Percentiles rank a stretch among this genome's conserved stretches.
Conservation (phyloP, 2,888 invertebrate species). For the Sarcophaga rosellei region DNA sequence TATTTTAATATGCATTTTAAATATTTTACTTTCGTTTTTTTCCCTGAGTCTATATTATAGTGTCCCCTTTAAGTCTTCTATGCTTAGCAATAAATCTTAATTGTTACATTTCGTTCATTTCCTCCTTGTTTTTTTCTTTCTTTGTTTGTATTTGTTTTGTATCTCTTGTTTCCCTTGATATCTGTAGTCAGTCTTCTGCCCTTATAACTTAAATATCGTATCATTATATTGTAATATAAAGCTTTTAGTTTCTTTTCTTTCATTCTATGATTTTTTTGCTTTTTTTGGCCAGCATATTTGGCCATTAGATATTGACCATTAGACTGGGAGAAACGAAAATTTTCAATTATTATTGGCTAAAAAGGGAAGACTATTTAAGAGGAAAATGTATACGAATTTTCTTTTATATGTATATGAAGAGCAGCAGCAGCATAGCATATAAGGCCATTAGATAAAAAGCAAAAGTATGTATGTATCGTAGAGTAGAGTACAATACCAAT, state of each 20-base stretch:
- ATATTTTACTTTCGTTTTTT: too few species aligned
- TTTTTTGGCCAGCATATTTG: constrained; percentile 8
- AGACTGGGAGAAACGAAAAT: constrained; percentile 36
- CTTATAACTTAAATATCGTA: constrained; percentile 65
- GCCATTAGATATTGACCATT: constrained; percentile 64
- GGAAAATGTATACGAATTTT: constrained; percentile 26
- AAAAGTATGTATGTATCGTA: not conserved
- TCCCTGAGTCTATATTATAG: too few species aligned
- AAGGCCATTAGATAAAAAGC: constrained; percentile 63
- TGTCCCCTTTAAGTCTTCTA: too few species aligned
- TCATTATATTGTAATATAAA: constrained; percentile 65
- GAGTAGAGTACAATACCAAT: too few species aligned
- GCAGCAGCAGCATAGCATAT: constrained; percentile 28
- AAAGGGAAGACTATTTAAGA: constrained; percentile 55
- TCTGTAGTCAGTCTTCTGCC: constrained; percentile 32
- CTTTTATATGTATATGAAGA: not conserved
- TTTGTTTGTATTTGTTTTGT: not conserved
- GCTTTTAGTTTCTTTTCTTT: constrained; percentile 51
- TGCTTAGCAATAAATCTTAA: not conserved
- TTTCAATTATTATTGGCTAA: constrained; percentile 68
- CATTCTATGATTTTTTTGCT: not conserved
- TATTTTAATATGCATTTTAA: too few species aligned
- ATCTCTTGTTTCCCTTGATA: not conserved
- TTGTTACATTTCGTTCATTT: not conserved
- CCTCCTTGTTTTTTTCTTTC: too few species aligned